phyloP scores from a whole-genome alignment of 1,140 invertebrate genomes.

The Pogonomyrmex barbatus region DNA sequence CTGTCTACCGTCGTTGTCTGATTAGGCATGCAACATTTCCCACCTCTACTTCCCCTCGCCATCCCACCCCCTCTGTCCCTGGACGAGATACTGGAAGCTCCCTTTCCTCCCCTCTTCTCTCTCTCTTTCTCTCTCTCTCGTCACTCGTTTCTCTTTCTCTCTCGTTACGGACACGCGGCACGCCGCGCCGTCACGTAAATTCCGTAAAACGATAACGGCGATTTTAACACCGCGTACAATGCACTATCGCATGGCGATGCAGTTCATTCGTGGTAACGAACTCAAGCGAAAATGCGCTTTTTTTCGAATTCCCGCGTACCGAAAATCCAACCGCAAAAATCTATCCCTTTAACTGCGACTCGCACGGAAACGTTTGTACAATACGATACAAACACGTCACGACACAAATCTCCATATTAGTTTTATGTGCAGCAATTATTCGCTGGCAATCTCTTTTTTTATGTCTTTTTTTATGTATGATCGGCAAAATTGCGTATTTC shows the following conservation, averaged over 20 bases:
- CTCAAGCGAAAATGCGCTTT: neutral
- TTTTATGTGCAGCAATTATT: neutral
- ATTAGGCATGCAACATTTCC: conserved; percentile 69
- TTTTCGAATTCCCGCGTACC: neutral
- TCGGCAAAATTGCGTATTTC: neutral
- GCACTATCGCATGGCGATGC: conserved; percentile 16
- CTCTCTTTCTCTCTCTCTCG: neutral
- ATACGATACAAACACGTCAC: neutral
- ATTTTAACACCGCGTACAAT: conserved; percentile 53
- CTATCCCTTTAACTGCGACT: neutral
- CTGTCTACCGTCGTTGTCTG: conserved; percentile 69
- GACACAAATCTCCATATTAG: neutral
- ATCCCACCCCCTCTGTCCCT: neutral
- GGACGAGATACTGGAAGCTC: neutral
- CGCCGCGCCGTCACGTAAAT: conserved; percentile 41
- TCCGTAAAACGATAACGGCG: conserved; percentile 44
- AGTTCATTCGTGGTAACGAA: conserved; percentile 18
- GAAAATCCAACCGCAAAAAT: neutral
- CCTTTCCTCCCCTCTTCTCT: neutral
- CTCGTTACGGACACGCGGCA: conserved; percentile 29
- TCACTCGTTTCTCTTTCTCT: neutral
- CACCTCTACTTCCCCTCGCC: neutral
- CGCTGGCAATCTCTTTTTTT: neutral
- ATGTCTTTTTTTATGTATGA: neutral
- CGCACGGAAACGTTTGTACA: neutral